Base-by-base conservation (phyloP, 2,113 vertebrate species). In the Scomber japonicus region DNA sequence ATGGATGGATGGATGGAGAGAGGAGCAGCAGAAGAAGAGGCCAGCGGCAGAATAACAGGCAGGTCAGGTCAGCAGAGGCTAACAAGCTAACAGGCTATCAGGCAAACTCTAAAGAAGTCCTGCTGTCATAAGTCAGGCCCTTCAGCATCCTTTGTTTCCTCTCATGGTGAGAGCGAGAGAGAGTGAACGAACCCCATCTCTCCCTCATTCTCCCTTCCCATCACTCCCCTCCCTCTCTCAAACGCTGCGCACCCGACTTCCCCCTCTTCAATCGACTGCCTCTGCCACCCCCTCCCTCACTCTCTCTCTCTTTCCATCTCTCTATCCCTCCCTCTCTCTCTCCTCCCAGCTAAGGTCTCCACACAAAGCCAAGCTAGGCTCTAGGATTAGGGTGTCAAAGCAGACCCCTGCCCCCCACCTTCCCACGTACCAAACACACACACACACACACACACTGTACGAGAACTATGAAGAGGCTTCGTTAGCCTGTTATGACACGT, bases 371-470 rank as follows among this genome's bases (percentile, higher is more conserved):
- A 56, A 70, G 69, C 82, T 72, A 80, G 84, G 76, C 88, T 91
- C 55, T 62, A 72, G 88, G 93, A 94, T 94, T 91, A 94, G 84
- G 87, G 85, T 90, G 90, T 93, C 90, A 91, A 92, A 89, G 90
- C 88, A 88, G 82, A 83, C 78, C 86, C 83, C 90, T 80, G 82
- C 83, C 87, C 87, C 85, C 89, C 71, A 81, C 83, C 83, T 68
- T 76, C 75, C 69, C 61, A 88, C 91, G 85, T 84, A 87, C 87
- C 87, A 73, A 46, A 71, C 68, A 53, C 68, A 61, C 68, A 57
- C 75, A 59, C 62, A 72, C 59, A 59, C 46, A 60, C 27, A 77
- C 50, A 75, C 53, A 88, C 82, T 65, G 80, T 82, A 82, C 57
- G 40, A 59, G 49, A 87, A 78, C 71, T 14, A 15, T 56, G 55